Conservation (phyloP, 1,140 invertebrate species). For the Drosophila murphyi region DNA sequence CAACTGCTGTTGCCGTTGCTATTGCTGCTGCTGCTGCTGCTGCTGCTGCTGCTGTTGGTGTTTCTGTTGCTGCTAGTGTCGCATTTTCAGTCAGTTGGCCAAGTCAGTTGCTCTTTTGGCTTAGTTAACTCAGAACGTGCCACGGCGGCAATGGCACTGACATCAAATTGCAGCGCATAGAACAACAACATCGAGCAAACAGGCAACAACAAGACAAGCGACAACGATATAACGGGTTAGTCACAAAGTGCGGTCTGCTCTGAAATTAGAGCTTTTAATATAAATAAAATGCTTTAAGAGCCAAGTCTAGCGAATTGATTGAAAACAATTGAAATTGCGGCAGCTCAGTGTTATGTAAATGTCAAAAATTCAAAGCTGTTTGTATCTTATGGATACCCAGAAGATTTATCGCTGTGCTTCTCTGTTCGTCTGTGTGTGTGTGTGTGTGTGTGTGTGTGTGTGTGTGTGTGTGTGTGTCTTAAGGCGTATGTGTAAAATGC, state of each 20-base stretch:
- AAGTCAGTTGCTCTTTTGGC: constrained; percentile 80
- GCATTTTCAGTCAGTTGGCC: constrained; percentile 72
- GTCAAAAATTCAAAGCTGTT: constrained; percentile 58
- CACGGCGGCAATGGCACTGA: constrained; percentile 62
- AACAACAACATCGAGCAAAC: constrained; percentile 43
- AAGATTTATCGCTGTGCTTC: constrained; percentile 52
- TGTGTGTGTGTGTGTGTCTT: not conserved
- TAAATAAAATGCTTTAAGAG: not conserved
- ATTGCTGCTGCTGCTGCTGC: constrained; percentile 34
- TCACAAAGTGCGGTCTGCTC: constrained; percentile 54
- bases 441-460: constrained; percentile 11
- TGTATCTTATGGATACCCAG: constrained; percentile 69
- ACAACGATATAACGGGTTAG: constrained; percentile 55
- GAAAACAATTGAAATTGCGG: constrained; percentile 3
- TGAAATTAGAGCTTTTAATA: no score
- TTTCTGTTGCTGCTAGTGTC: constrained; percentile 45
- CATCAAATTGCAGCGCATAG: constrained; percentile 68
- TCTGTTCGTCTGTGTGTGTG: not conserved
- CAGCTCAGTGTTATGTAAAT: constrained; percentile 74
- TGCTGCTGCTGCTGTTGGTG: constrained; percentile 31
- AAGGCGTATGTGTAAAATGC: constrained; percentile 25
- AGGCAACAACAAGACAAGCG: constrained; percentile 4
- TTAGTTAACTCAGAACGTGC: constrained; percentile 79
- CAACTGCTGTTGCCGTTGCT: constrained; percentile 28
- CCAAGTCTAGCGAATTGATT: not conserved